These are phyloP conservation scores for Drosophila yakuba DNA, from an alignment of 1,140 invertebrate species.

Conservation along the genomic window DNA sequence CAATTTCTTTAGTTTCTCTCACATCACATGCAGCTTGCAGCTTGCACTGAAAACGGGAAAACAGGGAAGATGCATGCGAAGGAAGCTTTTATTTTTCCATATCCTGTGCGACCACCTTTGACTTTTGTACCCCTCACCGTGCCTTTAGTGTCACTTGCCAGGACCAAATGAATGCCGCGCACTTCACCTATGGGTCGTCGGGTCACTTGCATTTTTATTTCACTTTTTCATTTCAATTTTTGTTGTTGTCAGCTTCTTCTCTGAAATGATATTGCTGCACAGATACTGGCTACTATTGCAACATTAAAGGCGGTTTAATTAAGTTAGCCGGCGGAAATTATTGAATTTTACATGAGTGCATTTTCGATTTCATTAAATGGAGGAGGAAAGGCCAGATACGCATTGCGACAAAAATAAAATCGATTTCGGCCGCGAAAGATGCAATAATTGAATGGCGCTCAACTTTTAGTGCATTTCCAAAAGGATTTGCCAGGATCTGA, in stretches of 20 bases:
- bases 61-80: slow-evolving; percentile 1
- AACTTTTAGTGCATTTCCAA: neutral
- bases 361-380: slow-evolving; percentile 68
- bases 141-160: neutral
- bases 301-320: slow-evolving; percentile 69
- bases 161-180: neutral
- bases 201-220: neutral
- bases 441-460: slow-evolving; percentile 8
- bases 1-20: slow-evolving; percentile 1
- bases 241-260: neutral
- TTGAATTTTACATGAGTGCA: slow-evolving; percentile 80
- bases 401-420: slow-evolving; percentile 10
- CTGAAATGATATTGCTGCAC: slow-evolving; percentile 15
- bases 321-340: slow-evolving; percentile 74
- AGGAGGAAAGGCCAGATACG: neutral
- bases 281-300: slow-evolving; percentile 35
- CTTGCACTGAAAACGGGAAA: neutral
- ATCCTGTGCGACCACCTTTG: slow-evolving; percentile 5
- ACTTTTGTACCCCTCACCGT: neutral
- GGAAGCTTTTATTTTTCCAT: slow-evolving; percentile 8
- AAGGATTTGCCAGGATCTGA: neutral
- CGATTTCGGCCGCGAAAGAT: neutral
- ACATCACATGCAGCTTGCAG: slow-evolving; percentile 1
- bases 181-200: neutral
- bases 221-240: neutral